These are phyloP conservation scores for Caenorhabditis japonica DNA, from an alignment of 2,888 invertebrate species.

Conservation along the genomic window DNA sequence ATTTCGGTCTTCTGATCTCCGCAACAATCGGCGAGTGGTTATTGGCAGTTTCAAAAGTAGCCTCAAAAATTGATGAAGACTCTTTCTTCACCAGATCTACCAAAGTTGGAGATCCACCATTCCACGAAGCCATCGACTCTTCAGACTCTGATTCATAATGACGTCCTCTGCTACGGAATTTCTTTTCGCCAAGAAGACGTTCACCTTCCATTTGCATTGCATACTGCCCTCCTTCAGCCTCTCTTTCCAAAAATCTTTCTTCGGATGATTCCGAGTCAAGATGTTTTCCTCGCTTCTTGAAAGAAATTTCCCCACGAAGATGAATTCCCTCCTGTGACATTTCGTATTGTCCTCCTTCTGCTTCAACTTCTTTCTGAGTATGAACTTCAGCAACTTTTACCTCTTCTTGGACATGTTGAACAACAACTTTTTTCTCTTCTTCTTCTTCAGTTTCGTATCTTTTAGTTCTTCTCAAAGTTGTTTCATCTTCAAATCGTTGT, in stretches of 20 bases:
- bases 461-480: conserved; percentile 39
- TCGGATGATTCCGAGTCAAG: conserved; percentile 64
- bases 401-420: conserved; percentile 24
- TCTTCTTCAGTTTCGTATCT: conserved; percentile 51
- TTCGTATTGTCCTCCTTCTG: conserved; percentile 60
- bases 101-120: conserved; percentile 62
- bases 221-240: conserved; percentile 67
- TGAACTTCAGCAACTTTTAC: conserved; percentile 22
- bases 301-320: conserved; percentile 64
- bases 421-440: conserved; percentile 21
- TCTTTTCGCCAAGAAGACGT: conserved; percentile 57
- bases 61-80: conserved; percentile 69
- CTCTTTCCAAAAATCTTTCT: conserved; percentile 59
- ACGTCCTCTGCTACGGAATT: conserved; percentile 45
- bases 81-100: conserved; percentile 73
- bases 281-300: conserved; percentile 53
- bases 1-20: conserved; percentile 47
- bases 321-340: conserved; percentile 62
- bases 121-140: conserved; percentile 55
- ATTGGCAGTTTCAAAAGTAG: conserved; percentile 71
- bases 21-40: conserved; percentile 43
- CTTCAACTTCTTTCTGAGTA: conserved; percentile 49
- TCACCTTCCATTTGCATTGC: conserved; percentile 62
- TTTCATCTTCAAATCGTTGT: conserved; percentile 50
- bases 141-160: conserved; percentile 63